Base-by-base conservation (phyloP, 2,888 invertebrate genomes). In the Trileptium ribeirensis region DNA sequence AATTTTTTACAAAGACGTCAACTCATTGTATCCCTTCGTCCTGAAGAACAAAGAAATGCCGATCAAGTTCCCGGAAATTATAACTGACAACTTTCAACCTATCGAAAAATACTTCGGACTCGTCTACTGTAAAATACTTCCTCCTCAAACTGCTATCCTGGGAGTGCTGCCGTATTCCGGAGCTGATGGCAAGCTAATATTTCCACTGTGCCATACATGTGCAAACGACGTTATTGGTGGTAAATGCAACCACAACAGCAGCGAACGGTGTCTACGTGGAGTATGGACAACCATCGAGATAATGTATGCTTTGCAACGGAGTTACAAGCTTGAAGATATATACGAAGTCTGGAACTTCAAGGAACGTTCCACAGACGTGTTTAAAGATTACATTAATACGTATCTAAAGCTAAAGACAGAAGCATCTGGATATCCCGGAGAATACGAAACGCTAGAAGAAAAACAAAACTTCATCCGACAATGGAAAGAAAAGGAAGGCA, bases 91-190 rank as follows among this genome's bases (percentile, higher is more conserved):
- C 31, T 81, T 81, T 67, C 29, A 70, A n/a, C 8, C 31, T 3
- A 74, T 74, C 2, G 15, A 67, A 36, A 38, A 8, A n/a, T 70
- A 70, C 29, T 70, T 70, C 36, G 87, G 87, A 1, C 19, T 87
- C 0, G 80, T 86, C 1, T 84, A 86, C 70, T 86, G 86, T 78
- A 84, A 82, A 79, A 80, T 87, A 1, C 33, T 86, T 24, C 86
- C 87, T 3, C 87, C 86, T 1, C 67, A 82, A 67, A 75, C 82
- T 8, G 77, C 87, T 3, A 86, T 85, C 78, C 84, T 85, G 51
- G 87, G 87, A 8, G 86, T 87, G 0, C 81, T 87, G 0, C 86
- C 87, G 0, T 83, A 80, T n/a, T n/a, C n/a, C n/a, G 78, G 83
- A 81, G 81, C 81, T 1, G 82, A 83, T 40, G 82, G 82, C 0